Evolutionary conservation across 1,140 invertebrate species (phyloP).

Genomic region (Myzus persicae): DNA sequence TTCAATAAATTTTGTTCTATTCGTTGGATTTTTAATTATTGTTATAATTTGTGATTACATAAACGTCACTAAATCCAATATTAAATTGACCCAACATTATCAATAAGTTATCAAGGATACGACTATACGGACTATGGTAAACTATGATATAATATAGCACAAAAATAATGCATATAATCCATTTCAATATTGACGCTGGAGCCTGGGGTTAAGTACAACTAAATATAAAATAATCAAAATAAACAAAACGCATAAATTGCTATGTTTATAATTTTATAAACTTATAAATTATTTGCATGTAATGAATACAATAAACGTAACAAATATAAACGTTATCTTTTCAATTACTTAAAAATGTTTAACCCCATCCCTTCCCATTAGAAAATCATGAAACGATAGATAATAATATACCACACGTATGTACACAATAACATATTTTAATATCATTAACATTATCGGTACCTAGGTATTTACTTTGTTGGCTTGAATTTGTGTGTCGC

Average conservation of each 20-base stretch:
- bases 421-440: neutral
- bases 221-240: neutral
- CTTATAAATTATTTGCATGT: neutral
- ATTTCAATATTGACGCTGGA: neutral
- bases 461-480: neutral
- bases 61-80: neutral
- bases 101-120: neutral
- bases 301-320: neutral
- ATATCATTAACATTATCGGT: constrained; percentile 6
- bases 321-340: neutral
- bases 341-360: constrained; percentile 9
- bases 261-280: neutral
- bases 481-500: neutral
- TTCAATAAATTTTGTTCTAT: too few species aligned
- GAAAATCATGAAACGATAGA: neutral
- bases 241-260: neutral
- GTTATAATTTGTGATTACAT: neutral
- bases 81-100: neutral
- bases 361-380: neutral
- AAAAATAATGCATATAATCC: too few species aligned
- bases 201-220: neutral
- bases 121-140: neutral
- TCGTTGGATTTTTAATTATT: neutral
- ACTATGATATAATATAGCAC: too few species aligned
- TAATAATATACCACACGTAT: neutral